Evolutionary conservation across 2,888 invertebrate genomes (phyloP), one percentile per base, ranked within the genome.

Genomic region (Patella caerulea): DNA sequence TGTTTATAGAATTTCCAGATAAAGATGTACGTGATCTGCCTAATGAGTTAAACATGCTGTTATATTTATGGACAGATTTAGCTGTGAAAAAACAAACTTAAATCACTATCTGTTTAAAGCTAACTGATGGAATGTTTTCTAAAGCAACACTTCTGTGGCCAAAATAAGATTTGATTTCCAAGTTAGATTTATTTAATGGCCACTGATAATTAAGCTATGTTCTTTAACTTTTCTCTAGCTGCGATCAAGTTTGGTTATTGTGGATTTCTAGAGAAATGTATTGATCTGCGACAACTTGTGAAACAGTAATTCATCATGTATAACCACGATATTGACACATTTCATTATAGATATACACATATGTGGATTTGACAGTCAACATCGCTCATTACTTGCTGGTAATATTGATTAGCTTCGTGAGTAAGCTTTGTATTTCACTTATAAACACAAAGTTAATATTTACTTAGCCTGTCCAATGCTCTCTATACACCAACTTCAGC

Each of bases 331-430:
- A 65, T 65, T 65, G 65, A 65, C 65, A 65, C 65, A 65, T 65
- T 24, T 24, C 24, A 65, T 65, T 65, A 65, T 65, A 65, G 19
- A 24, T 65, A 65, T 65, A 65, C 65, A 65, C 65, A 65, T 65
- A 65, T 65, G 65, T 65, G 65, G 65, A 65, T 65, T 65, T 65
- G 65, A 65, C 65, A 65, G 65, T 65, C 65, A 65, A 65, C 65
- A 65, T 65, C 24, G 65, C 65, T 65, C 65, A 65, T 65, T 65
- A 65, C 24, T 65, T 19, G 19, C 24, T 65, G 65, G 19, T 65
- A 65, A 24, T 65, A 65, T 65, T 65, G 65, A 65, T 65, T 65
- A 24, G 24, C 24, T 65, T 65, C 24, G 19, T 24, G 19, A 65
- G 19, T 65, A 24, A 19, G 65, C 65, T 65, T 65, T 24, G 24